Evolutionary conservation across 2,113 vertebrate species (phyloP).

Genomic region (Lucifuga dentata): DNA sequence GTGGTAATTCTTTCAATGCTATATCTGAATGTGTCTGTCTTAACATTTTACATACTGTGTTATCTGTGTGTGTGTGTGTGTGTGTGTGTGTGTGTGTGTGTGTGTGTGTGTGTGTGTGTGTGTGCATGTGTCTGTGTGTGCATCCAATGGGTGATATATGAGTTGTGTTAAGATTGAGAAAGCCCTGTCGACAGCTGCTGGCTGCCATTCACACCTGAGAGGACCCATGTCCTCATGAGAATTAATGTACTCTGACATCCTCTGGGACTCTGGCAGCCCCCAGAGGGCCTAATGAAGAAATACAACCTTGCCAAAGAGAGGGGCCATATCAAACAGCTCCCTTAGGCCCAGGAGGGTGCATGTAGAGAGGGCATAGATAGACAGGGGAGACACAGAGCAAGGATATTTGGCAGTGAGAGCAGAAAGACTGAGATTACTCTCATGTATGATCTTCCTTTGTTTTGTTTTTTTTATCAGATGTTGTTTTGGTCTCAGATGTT

Average conservation of each 20-base stretch:
- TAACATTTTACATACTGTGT: too few relatives aligned
- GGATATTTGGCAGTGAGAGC: constrained; percentile 59
- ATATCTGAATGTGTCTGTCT: constrained; percentile 36
- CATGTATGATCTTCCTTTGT: not conserved
- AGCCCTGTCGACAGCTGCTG: constrained; percentile 88
- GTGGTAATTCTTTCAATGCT: constrained; percentile 64
- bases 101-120: constrained; percentile 9
- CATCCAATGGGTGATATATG: constrained; percentile 82
- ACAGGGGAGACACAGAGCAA: constrained; percentile 61
- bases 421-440: constrained; percentile 46
- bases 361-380: constrained; percentile 64
- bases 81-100: constrained; percentile 4
- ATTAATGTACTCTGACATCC: constrained; percentile 94
- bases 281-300: constrained; percentile 89
- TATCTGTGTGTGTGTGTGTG: constrained; percentile 21
- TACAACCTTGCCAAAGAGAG: constrained; percentile 82
- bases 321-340: constrained; percentile 73
- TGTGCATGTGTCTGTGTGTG: constrained; percentile 38
- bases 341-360: constrained; percentile 68
- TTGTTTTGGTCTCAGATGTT: constrained; percentile 26
- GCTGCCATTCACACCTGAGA: constrained; percentile 94
- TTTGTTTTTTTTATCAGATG: not conserved
- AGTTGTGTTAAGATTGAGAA: constrained; percentile 86
- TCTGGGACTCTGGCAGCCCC: constrained; percentile 85
- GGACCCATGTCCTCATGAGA: constrained; percentile 91